Evolutionary conservation across 2,797 vertebrate species (phyloP).

Genomic region (Micropoecilia bifurca): DNA sequence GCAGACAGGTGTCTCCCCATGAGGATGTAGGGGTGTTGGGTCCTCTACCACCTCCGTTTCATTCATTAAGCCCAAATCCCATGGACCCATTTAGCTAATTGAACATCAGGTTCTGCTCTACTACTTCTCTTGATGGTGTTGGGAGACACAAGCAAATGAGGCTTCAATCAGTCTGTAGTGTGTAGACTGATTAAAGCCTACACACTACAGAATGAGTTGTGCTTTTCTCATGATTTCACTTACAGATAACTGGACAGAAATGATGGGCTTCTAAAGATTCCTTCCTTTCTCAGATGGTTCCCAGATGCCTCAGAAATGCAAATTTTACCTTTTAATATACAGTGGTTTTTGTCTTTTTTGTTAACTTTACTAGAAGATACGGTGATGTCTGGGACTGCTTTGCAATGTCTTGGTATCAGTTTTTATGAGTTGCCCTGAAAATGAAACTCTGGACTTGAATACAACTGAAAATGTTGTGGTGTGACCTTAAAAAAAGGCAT

Average conservation of each 20-base stretch:
- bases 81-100: slow-evolving; percentile 71
- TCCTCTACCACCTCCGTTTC: slow-evolving; percentile 13
- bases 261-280: neutral
- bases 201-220: slow-evolving; percentile 15
- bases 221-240: slow-evolving; percentile 41
- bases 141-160: slow-evolving; percentile 50
- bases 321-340: neutral
- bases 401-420: neutral
- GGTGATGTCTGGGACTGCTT: neutral
- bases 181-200: slow-evolving; percentile 2
- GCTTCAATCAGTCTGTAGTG: slow-evolving; percentile 25
- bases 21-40: slow-evolving; percentile 31
- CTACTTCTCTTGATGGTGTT: slow-evolving; percentile 40
- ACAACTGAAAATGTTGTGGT: neutral
- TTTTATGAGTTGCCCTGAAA: neutral
- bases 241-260: slow-evolving; percentile 1
- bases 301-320: slow-evolving; percentile 10
- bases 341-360: neutral
- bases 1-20: slow-evolving; percentile 35
- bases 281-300: neutral
- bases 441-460: neutral
- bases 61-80: slow-evolving; percentile 59
- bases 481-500: neutral
- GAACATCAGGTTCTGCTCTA: slow-evolving; percentile 46
- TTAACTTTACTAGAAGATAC: neutral